Base-by-base conservation (phyloP, 2,888 invertebrate genomes). In the Pyrgus malvae region DNA sequence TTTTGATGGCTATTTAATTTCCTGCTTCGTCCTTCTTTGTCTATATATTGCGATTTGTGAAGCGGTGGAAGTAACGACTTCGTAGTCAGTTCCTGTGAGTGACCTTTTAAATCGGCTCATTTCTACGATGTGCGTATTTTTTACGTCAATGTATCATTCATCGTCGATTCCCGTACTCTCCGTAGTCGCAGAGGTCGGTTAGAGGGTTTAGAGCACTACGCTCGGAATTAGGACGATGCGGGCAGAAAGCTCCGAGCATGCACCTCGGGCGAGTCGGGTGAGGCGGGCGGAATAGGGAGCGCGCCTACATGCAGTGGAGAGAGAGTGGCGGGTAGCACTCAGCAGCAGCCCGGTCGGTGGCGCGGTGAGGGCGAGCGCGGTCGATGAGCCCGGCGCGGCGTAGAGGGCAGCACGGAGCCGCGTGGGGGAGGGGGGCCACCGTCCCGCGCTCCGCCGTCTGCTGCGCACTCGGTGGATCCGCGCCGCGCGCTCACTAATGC, bases 401-500 rank as follows among this genome's bases (percentile, higher is more conserved):
- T 80, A 86, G 86, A 84, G 79, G 78, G 77, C 53, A 77, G 76
- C 74, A 76, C 70, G 72, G 69, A 66, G 38, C 64, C 58, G 61
- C 77, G 78, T 78, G 76, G 31, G 80, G 73, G 74, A 72, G 70
- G 70, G 69, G 64, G 68, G 70, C 67, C 16, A 69, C 68, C 60
- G 46, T 62, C 66, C 76, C 79, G 64, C 71, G 68, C 72, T 69
- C 71, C 78, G 76, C 77, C 80, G 78, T 65, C 72, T 77, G 80
- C 80, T 77, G 85, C 86, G 85, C 84, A 83, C 78, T 76, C 74
- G 64, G 79, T 76, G 70, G 72, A 70, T 70, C 78, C 83, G 83
- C 78, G 83, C 82, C 85, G 87, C 87, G 87, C 89, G 88, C 77
- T 89, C 89, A 89, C 86, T 87, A 88, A 88, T 88, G 89, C 89